Base-by-base conservation (phyloP, 2,113 vertebrate species). In the Synodontis membranacea region DNA sequence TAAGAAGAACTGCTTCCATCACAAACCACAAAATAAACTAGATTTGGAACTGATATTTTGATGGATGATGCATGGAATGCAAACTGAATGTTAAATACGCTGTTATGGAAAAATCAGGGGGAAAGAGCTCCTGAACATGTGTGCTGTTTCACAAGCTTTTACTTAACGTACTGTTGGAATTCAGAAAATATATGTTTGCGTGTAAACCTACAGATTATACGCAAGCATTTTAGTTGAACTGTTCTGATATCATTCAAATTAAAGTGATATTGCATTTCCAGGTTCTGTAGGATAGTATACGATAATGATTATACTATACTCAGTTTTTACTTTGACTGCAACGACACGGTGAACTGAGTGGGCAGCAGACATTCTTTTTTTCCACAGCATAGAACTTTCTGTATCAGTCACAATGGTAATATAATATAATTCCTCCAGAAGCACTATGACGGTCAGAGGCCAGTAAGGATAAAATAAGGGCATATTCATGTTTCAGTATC, bases 1-100 rank as follows among this genome's bases (percentile, higher is more conserved):
- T 64, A 90, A 88, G 80, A 90, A 88, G 80, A 88, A 86, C 17
- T 86, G 44, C 76, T 37, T 37, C 15, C 0, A 76, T 76, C 46
- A 76, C 44, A 76, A 48, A 50, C 17, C 76, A 79, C 76, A 79
- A 54, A 54, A 79, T 12, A 79, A 79, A 54, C 25, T 25, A 80
- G 31, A 56, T 25, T 79, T 34, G 52, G 31, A 52, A 79, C 3
- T 12, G 48, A 79, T n/a, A 79, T n/a, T 23, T 52, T 79, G 17
- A 37, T 54, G 9, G 23, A 25, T 78, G 28, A 17, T 50, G 19
- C 50, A 12, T 39, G 52, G 19, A 80, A 80, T 39, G 31, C 10
- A 37, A 80, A 52, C 5, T 54, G 9, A 54, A 79, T 54, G n/a
- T 37, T 78, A 31, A 76, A 31, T 50, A 50, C 2, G 1, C 46